phyloP scores from a whole-genome alignment of 64 coral and sea anemone genomes.

The Anthopleura sola region DNA sequence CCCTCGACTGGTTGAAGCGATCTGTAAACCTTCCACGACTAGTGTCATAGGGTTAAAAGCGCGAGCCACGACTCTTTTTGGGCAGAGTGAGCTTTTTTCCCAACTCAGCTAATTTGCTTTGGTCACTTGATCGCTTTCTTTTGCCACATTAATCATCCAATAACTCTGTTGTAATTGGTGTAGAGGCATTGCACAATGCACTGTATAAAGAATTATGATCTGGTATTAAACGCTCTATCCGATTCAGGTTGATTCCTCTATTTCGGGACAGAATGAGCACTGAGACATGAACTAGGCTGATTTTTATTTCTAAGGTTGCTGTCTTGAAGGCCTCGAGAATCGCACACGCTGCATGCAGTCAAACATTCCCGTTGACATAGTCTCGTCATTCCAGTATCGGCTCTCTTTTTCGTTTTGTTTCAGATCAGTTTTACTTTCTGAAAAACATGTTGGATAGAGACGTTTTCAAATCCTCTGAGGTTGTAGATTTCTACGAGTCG shows the following conservation, averaged over 20 bases:
- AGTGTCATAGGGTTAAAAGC: constrained; percentile 10
- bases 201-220: constrained; percentile 37
- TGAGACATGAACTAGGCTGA: constrained; percentile 19
- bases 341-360: too few relatives aligned
- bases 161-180: too few relatives aligned
- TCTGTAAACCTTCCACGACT: neutral
- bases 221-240: constrained; percentile 33
- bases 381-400: too few relatives aligned
- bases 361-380: too few relatives aligned
- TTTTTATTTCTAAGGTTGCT: constrained; percentile 38
- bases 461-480: too few relatives aligned
- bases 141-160: too few relatives aligned
- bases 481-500: too few relatives aligned
- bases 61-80: constrained; percentile 24
- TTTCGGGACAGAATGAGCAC: constrained; percentile 40
- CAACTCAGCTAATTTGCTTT: constrained; percentile 14
- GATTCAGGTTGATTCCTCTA: constrained; percentile 29
- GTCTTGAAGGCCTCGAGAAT: constrained; percentile 38
- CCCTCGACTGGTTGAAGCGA: constrained; percentile 9
- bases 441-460: too few relatives aligned
- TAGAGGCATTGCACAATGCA: constrained; percentile 25
- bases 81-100: neutral
- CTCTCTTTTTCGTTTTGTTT: too few relatives aligned
- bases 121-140: too few relatives aligned
- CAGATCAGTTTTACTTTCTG: too few relatives aligned